Base-by-base conservation (phyloP, 2,113 vertebrate species). In the Chaetura pelagica region DNA sequence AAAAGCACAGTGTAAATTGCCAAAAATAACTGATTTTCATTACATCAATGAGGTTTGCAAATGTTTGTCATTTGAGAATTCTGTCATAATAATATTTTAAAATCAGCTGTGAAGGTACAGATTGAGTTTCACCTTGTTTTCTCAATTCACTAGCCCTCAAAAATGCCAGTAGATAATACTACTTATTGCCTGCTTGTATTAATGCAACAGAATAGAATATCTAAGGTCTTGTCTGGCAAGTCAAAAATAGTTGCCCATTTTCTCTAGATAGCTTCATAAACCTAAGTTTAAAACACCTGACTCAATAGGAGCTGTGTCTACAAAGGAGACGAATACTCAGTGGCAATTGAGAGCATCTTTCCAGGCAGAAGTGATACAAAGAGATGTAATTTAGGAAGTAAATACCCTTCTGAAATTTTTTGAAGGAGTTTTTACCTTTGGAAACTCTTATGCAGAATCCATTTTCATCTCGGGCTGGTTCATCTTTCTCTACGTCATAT, bases 401-500 rank as follows among this genome's bases (percentile, higher is more conserved):
- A 59, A 26, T 38, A 61, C 20, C 35, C 27, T 57, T 73, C 52
- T 73, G 71, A 62, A 54, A 12, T 19, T 46, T 67, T 73, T 71
- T 66, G 52, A 89, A 76, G 46, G 34, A 88, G 38, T 72, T 57
- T 58, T 58, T 97, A 99, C 99, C 99, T 99, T 94, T 98, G 42
- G 97, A 91, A 44, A 98, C 95, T 98, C 96, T 97, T 46, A 99
- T 64, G 93, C 99, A 99, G 84, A 98, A 98, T 78, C 98, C 98
- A 27, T 97, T 97, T 88, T 95, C 92, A 82, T 98, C 98, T 93
- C 98, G 97, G 20, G 98, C 24, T 2, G 98, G 98, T 71, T 98
- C 98, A 30, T 99, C 99, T 86, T 85, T 97, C 84, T 99, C 98
- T 54, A 98, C 97, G 34, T 99, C 98, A 22, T 99, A 99, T 89